These are phyloP conservation scores for Ridgeia piscesae DNA, from an alignment of 1,140 invertebrate genomes.

Conservation along the genomic window DNA sequence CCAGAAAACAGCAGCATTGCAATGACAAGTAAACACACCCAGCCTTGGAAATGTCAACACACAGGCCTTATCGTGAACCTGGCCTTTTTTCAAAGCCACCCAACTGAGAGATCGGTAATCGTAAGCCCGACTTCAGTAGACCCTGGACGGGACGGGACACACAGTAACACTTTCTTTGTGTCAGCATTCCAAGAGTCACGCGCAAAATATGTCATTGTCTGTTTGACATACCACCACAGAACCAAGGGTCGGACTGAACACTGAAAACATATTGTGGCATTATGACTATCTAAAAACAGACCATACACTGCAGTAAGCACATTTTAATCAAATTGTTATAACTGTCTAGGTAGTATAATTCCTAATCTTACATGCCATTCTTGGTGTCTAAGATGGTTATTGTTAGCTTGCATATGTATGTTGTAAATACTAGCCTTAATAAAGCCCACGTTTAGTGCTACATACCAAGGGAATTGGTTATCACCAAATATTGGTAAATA, in stretches of 20 bases:
- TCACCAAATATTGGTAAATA: no score
- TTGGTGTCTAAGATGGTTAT: background rate
- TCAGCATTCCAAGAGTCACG: background rate
- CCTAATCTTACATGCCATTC: background rate
- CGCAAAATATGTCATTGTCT: background rate
- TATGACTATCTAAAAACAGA: background rate
- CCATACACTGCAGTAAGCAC: background rate
- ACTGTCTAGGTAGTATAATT: background rate
- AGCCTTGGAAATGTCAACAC: background rate
- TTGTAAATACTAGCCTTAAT: no score
- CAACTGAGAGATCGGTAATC: background rate
- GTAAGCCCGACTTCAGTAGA: background rate
- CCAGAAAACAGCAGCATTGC: background rate
- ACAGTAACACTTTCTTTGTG: background rate
- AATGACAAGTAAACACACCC: background rate
- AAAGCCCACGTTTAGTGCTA: no score
- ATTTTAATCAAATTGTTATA: background rate
- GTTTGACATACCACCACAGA: background rate
- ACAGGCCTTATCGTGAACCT: background rate
- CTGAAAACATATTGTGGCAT: background rate
- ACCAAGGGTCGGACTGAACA: background rate
- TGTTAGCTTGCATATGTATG: no score
- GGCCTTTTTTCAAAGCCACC: background rate
- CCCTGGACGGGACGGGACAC: background rate
- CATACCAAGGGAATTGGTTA: no score